Conservation (phyloP, 23 tunicate species). For the Trididemnum clinides region DNA sequence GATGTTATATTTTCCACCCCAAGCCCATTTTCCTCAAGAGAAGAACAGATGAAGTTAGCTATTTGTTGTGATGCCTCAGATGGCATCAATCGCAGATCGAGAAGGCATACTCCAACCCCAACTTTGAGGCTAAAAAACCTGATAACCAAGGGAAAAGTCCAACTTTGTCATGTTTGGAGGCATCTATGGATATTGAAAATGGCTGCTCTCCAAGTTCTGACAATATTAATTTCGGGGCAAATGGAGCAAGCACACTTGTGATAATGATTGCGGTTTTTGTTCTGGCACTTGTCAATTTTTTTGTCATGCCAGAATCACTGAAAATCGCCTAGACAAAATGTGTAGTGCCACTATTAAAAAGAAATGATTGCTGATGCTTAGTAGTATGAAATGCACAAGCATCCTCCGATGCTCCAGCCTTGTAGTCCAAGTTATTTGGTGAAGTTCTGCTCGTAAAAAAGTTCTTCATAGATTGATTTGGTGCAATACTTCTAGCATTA, state of each 20-base stretch:
- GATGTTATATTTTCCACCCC: not conserved
- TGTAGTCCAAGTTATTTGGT: not conserved
- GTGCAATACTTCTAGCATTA: not conserved
- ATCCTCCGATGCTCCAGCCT: conserved; percentile 40
- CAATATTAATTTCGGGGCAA: conserved; percentile 2
- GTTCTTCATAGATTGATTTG: conserved; percentile 13
- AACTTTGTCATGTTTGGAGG: not conserved
- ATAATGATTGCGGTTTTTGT: conserved; percentile 28
- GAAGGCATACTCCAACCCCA: conserved; percentile 48
- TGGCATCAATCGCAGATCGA: conserved; percentile 59
- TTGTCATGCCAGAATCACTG: not conserved
- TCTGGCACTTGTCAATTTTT: conserved; percentile 8
- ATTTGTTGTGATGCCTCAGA: conserved; percentile 25
- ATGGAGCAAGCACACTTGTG: conserved; percentile 44
- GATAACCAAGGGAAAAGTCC: conserved; percentile 24
- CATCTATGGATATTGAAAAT: conserved; percentile 23
- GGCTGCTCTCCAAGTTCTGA: conserved; percentile 19
- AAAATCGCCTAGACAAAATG: conserved; percentile 20
- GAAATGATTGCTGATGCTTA: conserved; percentile 49
- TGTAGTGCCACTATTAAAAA: conserved; percentile 42
- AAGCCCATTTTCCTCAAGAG: conserved; percentile 24
- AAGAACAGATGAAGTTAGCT: conserved; percentile 11
- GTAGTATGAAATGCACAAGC: conserved; percentile 45
- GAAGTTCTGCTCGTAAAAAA: too few relatives aligned
- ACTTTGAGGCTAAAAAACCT: conserved; percentile 50